Evolutionary conservation across 2,797 vertebrate species (phyloP).

Genomic region (Macrochelys suwanniensis): DNA sequence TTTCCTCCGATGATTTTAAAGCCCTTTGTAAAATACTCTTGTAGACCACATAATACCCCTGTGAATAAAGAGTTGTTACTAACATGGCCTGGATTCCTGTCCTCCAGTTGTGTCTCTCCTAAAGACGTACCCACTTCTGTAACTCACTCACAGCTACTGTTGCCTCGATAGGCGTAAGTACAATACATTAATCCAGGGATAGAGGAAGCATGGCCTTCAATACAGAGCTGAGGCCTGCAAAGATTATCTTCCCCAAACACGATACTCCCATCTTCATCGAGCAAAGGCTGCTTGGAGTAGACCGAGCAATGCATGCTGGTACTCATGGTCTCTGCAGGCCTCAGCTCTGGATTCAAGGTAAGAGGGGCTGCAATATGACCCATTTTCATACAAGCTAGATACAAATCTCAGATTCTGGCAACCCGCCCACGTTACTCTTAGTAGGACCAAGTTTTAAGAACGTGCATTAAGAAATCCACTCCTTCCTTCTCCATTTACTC

Average conservation of each 20-base stretch:
- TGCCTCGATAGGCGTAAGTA: no score
- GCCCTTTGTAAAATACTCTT: neutral
- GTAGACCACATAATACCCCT: neutral
- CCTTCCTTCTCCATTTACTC: constrained; percentile 34
- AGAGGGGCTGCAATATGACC: neutral
- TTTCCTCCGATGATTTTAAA: neutral
- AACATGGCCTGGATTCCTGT: neutral
- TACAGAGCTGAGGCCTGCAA: neutral
- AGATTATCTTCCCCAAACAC: neutral
- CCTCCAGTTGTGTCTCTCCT: neutral
- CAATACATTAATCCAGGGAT: neutral
- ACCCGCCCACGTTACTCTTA: neutral
- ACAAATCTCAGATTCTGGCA: neutral
- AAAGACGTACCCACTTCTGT: neutral
- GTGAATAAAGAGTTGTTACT: neutral
- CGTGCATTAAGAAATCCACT: neutral
- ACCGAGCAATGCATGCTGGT: neutral
- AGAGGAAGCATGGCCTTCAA: neutral
- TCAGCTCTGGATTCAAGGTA: neutral
- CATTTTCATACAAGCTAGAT: neutral
- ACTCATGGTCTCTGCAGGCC: neutral
- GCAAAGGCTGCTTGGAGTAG: neutral
- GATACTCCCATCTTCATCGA: neutral
- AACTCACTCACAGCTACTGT: neutral
- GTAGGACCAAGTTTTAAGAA: no score